Conservation (phyloP, 2,797 vertebrate species). For the Chloroceryle amazona region DNA sequence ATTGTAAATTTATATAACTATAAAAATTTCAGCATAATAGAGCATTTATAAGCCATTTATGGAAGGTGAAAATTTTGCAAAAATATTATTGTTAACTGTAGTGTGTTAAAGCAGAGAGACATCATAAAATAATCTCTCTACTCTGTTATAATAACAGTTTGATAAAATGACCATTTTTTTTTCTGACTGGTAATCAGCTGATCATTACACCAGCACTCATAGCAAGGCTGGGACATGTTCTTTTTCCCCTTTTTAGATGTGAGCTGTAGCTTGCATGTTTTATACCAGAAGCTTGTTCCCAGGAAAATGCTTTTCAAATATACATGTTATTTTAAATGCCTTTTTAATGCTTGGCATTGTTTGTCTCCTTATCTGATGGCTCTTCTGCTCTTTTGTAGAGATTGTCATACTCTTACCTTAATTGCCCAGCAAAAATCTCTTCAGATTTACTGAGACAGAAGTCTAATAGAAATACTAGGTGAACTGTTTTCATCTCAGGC, state of each 20-base stretch:
- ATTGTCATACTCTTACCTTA: not conserved
- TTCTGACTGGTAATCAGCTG: not conserved
- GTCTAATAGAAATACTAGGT: not conserved
- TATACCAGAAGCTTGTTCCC: not conserved
- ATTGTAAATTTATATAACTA: not conserved
- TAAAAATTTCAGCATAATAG: not conserved
- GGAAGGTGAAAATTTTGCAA: not conserved
- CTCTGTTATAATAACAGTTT: not conserved
- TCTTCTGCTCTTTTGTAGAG: not conserved
- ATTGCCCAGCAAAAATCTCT: not conserved
- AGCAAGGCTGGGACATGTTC: not conserved
- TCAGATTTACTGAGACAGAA: not conserved
- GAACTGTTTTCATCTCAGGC: not conserved
- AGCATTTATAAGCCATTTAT: not conserved
- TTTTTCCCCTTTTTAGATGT: not conserved
- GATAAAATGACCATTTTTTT: not conserved
- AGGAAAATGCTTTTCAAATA: not conserved
- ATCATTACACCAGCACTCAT: not conserved
- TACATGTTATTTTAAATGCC: not conserved
- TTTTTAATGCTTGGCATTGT: not conserved
- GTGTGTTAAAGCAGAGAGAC: not conserved
- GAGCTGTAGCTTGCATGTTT: not conserved
- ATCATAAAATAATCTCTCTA: not conserved
- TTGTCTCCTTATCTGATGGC: not conserved
- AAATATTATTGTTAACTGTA: not conserved